Conservation (phyloP, 2,113 vertebrate species). For the Entelurus aequoreus region DNA sequence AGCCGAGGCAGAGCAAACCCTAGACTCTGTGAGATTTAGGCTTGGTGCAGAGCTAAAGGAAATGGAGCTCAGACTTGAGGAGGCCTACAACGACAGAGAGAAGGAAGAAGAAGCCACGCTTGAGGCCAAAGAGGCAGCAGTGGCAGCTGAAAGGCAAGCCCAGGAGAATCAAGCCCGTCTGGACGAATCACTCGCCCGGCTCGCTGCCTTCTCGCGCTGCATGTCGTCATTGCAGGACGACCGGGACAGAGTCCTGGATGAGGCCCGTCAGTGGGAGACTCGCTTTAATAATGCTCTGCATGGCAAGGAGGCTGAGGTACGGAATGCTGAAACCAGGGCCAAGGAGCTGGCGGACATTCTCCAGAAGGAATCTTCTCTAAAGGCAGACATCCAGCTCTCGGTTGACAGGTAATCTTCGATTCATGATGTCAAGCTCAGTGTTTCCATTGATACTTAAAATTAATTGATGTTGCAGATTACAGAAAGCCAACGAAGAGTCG, state of each 20-base stretch:
- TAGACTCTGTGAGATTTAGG: slow-evolving; percentile 81
- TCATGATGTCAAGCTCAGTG: neutral
- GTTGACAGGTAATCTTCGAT: slow-evolving; percentile 62
- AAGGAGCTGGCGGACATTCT: slow-evolving; percentile 73
- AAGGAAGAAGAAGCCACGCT: slow-evolving; percentile 66
- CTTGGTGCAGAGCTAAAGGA: slow-evolving; percentile 79
- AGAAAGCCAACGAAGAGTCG: slow-evolving; percentile 69
- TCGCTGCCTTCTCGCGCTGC: slow-evolving; percentile 89
- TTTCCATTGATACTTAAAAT: neutral
- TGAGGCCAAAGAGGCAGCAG: slow-evolving; percentile 67
- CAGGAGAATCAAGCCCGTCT: slow-evolving; percentile 78
- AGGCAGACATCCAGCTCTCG: slow-evolving; percentile 75
- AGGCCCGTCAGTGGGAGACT: slow-evolving; percentile 87
- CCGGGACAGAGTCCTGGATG: slow-evolving; percentile 87
- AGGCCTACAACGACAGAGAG: slow-evolving; percentile 72
- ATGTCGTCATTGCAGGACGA: slow-evolving; percentile 98
- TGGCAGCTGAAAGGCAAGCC: slow-evolving; percentile 70
- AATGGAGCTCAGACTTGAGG: slow-evolving; percentile 79
- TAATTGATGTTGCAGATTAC: slow-evolving; percentile 65
- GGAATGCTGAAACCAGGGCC: slow-evolving; percentile 74
- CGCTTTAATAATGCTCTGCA: slow-evolving; percentile 83
- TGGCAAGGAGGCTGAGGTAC: slow-evolving; percentile 85
- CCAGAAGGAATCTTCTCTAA: slow-evolving; percentile 65
- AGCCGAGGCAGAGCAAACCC: slow-evolving; percentile 79
- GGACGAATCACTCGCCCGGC: slow-evolving; percentile 82